A percentile compares a stretch with the other conserved stretches of the same genome.
Evolutionary conservation across 2,113 vertebrate species (phyloP).

Genomic region (Oriolus oriolus): DNA sequence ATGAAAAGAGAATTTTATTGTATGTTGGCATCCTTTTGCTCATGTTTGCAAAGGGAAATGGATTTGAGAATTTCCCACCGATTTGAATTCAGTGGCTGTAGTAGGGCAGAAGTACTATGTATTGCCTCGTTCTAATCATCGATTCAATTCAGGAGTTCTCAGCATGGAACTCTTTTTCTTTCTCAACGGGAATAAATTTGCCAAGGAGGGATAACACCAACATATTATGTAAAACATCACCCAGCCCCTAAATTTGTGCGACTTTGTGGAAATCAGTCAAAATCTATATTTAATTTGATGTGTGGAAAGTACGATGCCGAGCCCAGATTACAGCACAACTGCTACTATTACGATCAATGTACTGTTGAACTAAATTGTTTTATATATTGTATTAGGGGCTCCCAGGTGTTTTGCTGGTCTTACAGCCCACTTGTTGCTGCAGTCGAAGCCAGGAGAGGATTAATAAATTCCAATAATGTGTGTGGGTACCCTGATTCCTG

Average conservation of each 20-base stretch:
- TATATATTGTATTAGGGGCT: not conserved
- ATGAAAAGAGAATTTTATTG: not conserved
- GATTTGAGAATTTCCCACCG: slow-evolving; percentile 5
- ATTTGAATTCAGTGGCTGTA: not conserved
- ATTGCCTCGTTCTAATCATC: not conserved
- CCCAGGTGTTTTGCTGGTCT: not conserved
- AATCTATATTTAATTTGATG: slow-evolving; percentile 15
- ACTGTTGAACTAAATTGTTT: not conserved
- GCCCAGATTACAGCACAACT: not conserved
- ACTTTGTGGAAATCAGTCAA: not conserved
- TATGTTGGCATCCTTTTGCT: not conserved
- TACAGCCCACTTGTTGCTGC: not conserved
- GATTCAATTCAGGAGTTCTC: slow-evolving; percentile 29
- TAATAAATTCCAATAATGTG: accelerated
- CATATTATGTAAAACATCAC: not conserved
- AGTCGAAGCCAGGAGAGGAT: not conserved
- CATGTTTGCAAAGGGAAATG: slow-evolving; percentile 7
- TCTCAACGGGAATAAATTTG: slow-evolving; percentile 29
- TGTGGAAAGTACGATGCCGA: not conserved
- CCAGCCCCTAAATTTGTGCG: not conserved
- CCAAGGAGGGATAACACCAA: slow-evolving; percentile 7
- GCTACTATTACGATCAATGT: not conserved
- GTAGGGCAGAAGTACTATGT: not conserved
- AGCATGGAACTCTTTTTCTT: slow-evolving; percentile 6
- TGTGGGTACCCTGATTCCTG: not conserved